phyloP scores from a whole-genome alignment of 2,113 vertebrate genomes.

The Stercorarius parasiticus region DNA sequence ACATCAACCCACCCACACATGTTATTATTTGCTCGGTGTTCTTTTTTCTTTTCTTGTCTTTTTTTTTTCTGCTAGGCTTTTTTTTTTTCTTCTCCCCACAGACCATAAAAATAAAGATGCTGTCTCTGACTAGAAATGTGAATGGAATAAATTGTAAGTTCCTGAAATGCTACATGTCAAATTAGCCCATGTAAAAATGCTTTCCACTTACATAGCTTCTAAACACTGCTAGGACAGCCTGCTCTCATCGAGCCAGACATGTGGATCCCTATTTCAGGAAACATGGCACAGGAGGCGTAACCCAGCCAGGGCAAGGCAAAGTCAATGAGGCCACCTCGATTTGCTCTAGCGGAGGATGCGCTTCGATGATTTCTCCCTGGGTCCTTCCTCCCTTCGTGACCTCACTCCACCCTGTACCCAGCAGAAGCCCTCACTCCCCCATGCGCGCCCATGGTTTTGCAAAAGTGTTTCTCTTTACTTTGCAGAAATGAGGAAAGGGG shows the following conservation, averaged over 20 bases:
- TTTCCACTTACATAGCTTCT: conserved; percentile 34
- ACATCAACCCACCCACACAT: conserved; percentile 19
- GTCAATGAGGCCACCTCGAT: neutral
- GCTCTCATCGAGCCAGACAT: conserved; percentile 2
- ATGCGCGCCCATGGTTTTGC: accelerated
- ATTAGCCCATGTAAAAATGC: conserved; percentile 43
- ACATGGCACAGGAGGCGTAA: neutral
- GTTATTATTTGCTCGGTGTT: conserved; percentile 14
- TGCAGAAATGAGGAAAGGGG: neutral
- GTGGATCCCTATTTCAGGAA: conserved; percentile 49
- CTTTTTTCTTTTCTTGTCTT: neutral
- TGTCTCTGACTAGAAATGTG: neutral
- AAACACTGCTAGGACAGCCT: conserved; percentile 30
- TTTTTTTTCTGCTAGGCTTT: neutral
- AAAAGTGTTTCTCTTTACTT: neutral
- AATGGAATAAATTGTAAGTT: conserved; percentile 48
- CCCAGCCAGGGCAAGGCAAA: neutral
- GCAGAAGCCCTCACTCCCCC: neutral
- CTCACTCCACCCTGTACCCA: accelerated
- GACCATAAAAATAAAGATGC: conserved; percentile 34
- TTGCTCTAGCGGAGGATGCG: neutral
- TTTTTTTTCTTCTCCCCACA: too few species aligned
- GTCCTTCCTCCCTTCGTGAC: accelerated
- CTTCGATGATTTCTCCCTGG: accelerated
- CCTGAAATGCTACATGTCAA: conserved; percentile 39